A percentile compares a stretch with the other conserved stretches of the same genome.
These are phyloP conservation scores for Meloidogyne floridensis DNA, from an alignment of 1,140 invertebrate species.

Conservation along the genomic window DNA sequence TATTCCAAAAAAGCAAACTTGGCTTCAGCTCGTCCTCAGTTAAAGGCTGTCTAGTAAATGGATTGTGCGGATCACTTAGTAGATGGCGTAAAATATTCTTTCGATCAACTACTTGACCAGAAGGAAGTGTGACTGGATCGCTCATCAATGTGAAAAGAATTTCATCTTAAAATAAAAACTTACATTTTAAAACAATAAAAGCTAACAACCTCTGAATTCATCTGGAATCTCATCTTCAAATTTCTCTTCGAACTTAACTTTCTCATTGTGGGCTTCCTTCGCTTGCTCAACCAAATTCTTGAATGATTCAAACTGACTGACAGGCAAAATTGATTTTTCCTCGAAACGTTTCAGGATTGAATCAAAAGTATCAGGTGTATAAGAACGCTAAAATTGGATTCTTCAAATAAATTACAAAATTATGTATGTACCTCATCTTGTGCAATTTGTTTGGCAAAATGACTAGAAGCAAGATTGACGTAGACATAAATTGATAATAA, in stretches of 20 bases:
- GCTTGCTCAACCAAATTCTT: constrained; percentile 78
- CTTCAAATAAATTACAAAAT: constrained; percentile 11
- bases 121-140: constrained; percentile 89
- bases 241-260: constrained; percentile 75
- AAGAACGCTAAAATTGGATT: constrained; percentile 78
- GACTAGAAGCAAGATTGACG: constrained; percentile 87
- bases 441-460: constrained; percentile 83
- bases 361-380: constrained; percentile 85
- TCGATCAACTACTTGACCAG: constrained; percentile 91
- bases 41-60: constrained; percentile 90
- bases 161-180: constrained; percentile 68
- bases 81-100: constrained; percentile 87
- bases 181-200: constrained; percentile 16
- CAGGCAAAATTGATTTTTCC: constrained; percentile 23
- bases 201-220: constrained; percentile 78
- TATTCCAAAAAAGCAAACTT: constrained; percentile 69
- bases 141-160: constrained; percentile 96
- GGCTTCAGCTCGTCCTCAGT: constrained; percentile 82
- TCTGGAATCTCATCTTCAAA: constrained; percentile 90
- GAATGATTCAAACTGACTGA: constrained; percentile 76
- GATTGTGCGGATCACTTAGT: constrained; percentile 91
- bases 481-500: constrained; percentile 74
- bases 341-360: constrained; percentile 74
- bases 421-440: constrained; percentile 74
- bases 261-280: constrained; percentile 78